Base-by-base conservation (phyloP, 2,888 invertebrate species). In the Himalopsyche anomala region DNA sequence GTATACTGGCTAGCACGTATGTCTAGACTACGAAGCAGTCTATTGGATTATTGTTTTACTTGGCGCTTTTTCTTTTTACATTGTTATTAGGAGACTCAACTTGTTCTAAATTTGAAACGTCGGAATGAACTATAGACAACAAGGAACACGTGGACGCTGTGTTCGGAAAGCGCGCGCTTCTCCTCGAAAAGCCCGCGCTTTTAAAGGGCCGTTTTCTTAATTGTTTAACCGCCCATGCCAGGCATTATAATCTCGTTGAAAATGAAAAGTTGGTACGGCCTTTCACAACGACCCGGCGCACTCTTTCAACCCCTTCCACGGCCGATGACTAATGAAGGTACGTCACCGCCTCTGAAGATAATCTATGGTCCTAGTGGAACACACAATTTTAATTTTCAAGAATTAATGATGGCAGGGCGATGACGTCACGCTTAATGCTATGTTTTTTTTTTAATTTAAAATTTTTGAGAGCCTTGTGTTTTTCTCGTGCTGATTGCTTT, bases 321-420 rank as follows among this genome's bases (percentile, higher is more conserved):
- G 62, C 51, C 38, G 85, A 40, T 85, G 87, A 85, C 82, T 83
- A 83, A 84, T 86, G 62, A 80, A 69, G 83, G 80, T 62, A 81
- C 83, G 87, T 86, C 86, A 85, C 81, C 82, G 81, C 51, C 45
- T 51, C 84, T 80, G 86, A 86, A 86, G 87, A 86, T 87, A 87
- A 87, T 87, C 87, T 87, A 86, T 81, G 83, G 74, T 84, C 85
- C 83, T 81, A 81, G 55, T 81, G 69, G 62, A 84, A 84, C 82
- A 84, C 84, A 83, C 86, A 86, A 86, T 88, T 88, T 88, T 88
- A 87, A 87, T 87, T 87, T 87, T 74, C 79, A 55, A 83, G 69
- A 85, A 87, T 88, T 88, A 88, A 88, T 88, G 88, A 88, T 62
- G 62, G 62, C 62, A 62, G 62, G n/a, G 81, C 51, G 79, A 84